A percentile compares a stretch with the other conserved stretches of the same genome.
Conservation (phyloP, 1,140 invertebrate genomes). For the Mactra quadrangularis region DNA sequence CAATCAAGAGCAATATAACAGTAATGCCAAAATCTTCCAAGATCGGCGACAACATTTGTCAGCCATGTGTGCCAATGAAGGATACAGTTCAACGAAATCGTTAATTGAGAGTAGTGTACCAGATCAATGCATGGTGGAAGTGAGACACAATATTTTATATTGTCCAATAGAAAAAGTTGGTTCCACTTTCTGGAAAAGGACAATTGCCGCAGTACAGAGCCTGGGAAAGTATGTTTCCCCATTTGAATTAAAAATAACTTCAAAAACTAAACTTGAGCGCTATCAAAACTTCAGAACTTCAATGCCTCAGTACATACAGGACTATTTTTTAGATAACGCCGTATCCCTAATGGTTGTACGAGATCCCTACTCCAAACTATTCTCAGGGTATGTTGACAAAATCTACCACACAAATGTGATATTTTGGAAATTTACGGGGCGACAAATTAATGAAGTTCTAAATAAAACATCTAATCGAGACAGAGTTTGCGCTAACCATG, state of each 20-base stretch:
- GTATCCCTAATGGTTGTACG: slow-evolving; percentile 30
- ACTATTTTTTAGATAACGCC: slow-evolving; percentile 5
- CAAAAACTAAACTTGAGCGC: not conserved
- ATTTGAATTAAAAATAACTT: not conserved
- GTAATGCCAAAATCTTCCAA: too few relatives aligned
- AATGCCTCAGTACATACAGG: not conserved
- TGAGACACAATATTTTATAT: slow-evolving; percentile 14
- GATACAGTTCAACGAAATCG: not conserved
- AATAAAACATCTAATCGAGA: not conserved
- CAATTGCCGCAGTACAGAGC: slow-evolving; percentile 9
- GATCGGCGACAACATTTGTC: not conserved
- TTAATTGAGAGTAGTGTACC: not conserved
- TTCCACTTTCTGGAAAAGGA: slow-evolving; percentile 27
- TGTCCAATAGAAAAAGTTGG: slow-evolving; percentile 43
- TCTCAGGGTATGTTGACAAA: slow-evolving; percentile 33
- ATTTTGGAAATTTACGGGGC: slow-evolving; percentile 21
- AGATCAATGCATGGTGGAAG: not conserved
- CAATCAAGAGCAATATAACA: too few relatives aligned
- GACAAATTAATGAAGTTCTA: not conserved
- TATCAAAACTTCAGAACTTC: not conserved
- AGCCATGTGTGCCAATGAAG: not conserved
- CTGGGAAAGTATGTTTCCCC: slow-evolving; percentile 13
- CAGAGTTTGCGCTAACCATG: slow-evolving; percentile 7
- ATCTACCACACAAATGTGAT: slow-evolving; percentile 42
- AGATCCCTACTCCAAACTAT: slow-evolving; percentile 30